Base-by-base conservation (phyloP, 2,888 invertebrate genomes). In the Pseudococcus viburni region DNA sequence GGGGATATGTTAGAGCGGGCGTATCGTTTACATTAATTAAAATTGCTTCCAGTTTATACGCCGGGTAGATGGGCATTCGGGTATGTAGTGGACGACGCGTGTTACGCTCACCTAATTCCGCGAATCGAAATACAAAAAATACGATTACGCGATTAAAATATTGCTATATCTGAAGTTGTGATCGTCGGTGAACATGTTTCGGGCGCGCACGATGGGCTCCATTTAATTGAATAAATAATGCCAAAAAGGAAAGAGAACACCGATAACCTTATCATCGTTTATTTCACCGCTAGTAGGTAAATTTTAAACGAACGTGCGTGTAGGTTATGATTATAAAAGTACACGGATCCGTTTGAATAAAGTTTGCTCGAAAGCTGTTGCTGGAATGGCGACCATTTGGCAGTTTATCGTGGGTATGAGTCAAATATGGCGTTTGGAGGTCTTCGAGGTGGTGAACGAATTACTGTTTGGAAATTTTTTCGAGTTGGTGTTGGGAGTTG, bases 1-100 rank as follows among this genome's bases (percentile, higher is more conserved):
- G n/a, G n/a, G n/a, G 80, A 80, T 42, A n/a, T 15, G 77, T 0
- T 6, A 59, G 39, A 19, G 55, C 64, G 5, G 42, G 26, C 73
- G 42, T 68, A 86, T 42, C 86, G 86, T 86, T 86, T 86, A 86
- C 42, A 86, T 68, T 86, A 86, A 86, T 86, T 86, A 86, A 86
- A 86, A 59, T 55, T 64, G 68, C 39, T 59, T 22, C 9, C 17
- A 77, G 33, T 46, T 46, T 46, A 46, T 46, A 46, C 46, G 12
- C 46, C 46, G 5, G 46, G 9, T 80, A 59, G 59, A 19, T 59
- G 59, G 5, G 12, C 51, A 84, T 19, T 15, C 15, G 51, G 12
- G n/a, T 73, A 12, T 33, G 5, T 86, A 42, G 46, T 19, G n/a
- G 73, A 39, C 39, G 46, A 86, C 73, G 86, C 73, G 73, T 73